Evolutionary conservation across 37 sponge, comb jelly and placozoan species (phyloP).

Genomic region (Hexactinellida sp.): DNA sequence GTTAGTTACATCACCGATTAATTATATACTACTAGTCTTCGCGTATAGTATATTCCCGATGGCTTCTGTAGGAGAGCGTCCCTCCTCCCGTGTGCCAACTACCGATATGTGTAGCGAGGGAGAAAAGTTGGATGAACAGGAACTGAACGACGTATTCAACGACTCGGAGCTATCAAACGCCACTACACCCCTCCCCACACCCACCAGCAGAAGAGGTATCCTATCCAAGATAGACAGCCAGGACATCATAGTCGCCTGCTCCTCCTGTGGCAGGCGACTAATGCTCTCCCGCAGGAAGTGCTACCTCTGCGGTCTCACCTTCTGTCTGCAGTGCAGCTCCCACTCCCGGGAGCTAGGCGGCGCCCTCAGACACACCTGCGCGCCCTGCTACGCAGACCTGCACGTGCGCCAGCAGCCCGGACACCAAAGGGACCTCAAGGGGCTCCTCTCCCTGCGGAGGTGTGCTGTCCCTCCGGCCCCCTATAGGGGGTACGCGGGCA

Average conservation of each 20-base stretch:
- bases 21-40: no score
- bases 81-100: no score
- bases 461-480: neutral
- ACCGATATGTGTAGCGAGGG: neutral
- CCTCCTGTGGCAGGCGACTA: neutral
- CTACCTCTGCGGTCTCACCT: neutral
- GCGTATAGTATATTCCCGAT: no score
- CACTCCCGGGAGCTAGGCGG: neutral
- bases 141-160: neutral
- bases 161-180: neutral
- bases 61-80: no score
- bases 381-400: neutral
- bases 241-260: neutral
- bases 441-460: neutral
- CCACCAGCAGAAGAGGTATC: neutral
- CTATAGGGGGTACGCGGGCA: neutral
- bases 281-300: neutral
- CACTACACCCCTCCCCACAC: neutral
- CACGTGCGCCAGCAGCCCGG: conserved; percentile 1
- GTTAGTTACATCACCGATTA: no score
- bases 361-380: neutral
- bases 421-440: neutral
- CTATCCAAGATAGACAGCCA: neutral
- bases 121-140: neutral
- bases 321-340: neutral